Evolutionary conservation across 2,113 vertebrate genomes (phyloP).

Genomic region (Alethe diademata): DNA sequence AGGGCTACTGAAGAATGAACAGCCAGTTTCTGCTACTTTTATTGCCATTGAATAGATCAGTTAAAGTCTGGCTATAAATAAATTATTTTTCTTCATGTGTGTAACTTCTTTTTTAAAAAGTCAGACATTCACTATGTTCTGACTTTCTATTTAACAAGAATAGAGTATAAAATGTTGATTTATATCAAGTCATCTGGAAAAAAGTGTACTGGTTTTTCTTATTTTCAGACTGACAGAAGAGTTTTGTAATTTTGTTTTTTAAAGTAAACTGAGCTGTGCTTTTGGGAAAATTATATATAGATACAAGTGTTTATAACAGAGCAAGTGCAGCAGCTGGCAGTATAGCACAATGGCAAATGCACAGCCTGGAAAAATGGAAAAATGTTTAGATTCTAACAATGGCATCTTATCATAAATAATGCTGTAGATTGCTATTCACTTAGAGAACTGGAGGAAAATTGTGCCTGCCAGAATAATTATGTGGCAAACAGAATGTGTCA

Average conservation of each 20-base stretch:
- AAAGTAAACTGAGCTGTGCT: neutral
- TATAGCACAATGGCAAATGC: neutral
- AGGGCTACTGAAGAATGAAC: neutral
- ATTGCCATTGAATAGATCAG: neutral
- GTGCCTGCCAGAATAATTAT: slow-evolving; percentile 2
- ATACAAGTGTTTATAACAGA: neutral
- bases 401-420: slow-evolving; percentile 12
- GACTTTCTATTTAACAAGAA: neutral
- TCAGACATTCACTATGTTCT: neutral
- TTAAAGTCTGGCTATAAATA: neutral
- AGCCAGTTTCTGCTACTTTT: neutral
- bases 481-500: neutral
- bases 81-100: neutral
- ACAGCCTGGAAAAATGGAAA: neutral
- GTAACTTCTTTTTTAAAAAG: neutral
- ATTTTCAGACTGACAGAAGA: neutral
- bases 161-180: neutral
- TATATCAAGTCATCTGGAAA: neutral
- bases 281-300: neutral
- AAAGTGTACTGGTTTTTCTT: neutral
- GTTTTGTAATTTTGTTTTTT: neutral
- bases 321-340: slow-evolving; percentile 17
- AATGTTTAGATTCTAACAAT: slow-evolving; percentile 5
- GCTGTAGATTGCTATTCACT: neutral
- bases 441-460: neutral